These are phyloP conservation scores for Drosophila ananassae DNA, from an alignment of 1,140 invertebrate species.

Conservation along the genomic window DNA sequence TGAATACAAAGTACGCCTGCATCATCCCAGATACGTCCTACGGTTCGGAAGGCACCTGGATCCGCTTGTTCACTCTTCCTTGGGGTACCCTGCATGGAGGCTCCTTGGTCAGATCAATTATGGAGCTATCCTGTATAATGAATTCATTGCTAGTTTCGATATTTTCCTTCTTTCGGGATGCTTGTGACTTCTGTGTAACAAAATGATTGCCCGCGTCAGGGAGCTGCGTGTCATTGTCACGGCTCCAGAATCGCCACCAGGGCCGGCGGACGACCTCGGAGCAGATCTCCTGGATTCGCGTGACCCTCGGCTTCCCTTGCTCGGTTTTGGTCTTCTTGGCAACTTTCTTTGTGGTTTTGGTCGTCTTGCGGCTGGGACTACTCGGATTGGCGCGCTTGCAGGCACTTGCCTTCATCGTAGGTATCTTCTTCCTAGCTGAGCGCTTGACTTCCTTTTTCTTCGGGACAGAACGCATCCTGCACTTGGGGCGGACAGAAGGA, in stretches of 20 bases:
- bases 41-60: no score
- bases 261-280: background rate
- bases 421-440: background rate
- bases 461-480: background rate
- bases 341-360: background rate
- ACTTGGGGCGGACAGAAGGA: background rate
- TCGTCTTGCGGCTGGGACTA: no score
- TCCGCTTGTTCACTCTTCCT: no score
- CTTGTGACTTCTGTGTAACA: no score
- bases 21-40: no score
- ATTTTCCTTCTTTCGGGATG: background rate
- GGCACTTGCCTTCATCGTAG: slow-evolving; percentile 2
- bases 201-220: no score
- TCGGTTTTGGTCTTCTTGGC: background rate
- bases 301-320: background rate
- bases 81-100: no score
- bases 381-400: background rate
- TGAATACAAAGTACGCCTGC: no score
- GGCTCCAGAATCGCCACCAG: slow-evolving; percentile 1
- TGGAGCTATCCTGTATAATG: background rate
- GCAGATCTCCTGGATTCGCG: background rate
- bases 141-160: background rate
- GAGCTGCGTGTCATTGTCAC: background rate
- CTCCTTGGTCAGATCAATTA: no score
- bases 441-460: background rate